phyloP scores from a whole-genome alignment of 2,888 invertebrate species.

The Spilarctia lutea region DNA sequence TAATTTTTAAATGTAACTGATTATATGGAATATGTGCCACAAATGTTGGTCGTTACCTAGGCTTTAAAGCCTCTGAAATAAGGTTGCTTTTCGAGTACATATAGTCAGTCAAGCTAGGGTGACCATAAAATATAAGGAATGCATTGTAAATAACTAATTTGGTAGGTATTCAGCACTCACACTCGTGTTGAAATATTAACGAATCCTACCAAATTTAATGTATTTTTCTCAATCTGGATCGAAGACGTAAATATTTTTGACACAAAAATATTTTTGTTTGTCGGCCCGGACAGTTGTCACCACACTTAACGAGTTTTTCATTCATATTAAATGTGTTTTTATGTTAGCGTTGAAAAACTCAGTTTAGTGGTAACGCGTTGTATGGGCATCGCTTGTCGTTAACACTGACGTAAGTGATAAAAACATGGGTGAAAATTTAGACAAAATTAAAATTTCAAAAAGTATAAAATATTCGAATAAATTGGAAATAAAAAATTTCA shows the following conservation, averaged over 20 bases:
- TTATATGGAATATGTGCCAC: slow-evolving; percentile 50
- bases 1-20: slow-evolving; percentile 48
- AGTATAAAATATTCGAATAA: not conserved
- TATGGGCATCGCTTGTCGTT: slow-evolving; percentile 86
- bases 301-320: slow-evolving; percentile 59
- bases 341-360: slow-evolving; percentile 44
- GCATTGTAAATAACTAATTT: slow-evolving; percentile 83
- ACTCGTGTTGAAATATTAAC: slow-evolving; percentile 71
- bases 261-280: slow-evolving; percentile 44
- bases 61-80: not conserved
- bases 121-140: slow-evolving; percentile 73
- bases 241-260: slow-evolving; percentile 35
- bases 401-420: slow-evolving; percentile 77
- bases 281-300: slow-evolving; percentile 56
- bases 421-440: slow-evolving; percentile 58
- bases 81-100: slow-evolving; percentile 35
- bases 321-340: slow-evolving; percentile 35
- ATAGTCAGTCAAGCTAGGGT: slow-evolving; percentile 64
- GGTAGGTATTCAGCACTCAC: slow-evolving; percentile 78
- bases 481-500: slow-evolving; percentile 31
- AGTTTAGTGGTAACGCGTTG: slow-evolving; percentile 72
- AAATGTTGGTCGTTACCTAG: not conserved
- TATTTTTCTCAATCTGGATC: slow-evolving; percentile 49
- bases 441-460: not conserved
- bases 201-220: slow-evolving; percentile 75